A percentile compares a stretch with the other conserved stretches of the same genome.
Evolutionary conservation across 2,113 vertebrate genomes (phyloP).

Genomic region (Syngnathus typhle): DNA sequence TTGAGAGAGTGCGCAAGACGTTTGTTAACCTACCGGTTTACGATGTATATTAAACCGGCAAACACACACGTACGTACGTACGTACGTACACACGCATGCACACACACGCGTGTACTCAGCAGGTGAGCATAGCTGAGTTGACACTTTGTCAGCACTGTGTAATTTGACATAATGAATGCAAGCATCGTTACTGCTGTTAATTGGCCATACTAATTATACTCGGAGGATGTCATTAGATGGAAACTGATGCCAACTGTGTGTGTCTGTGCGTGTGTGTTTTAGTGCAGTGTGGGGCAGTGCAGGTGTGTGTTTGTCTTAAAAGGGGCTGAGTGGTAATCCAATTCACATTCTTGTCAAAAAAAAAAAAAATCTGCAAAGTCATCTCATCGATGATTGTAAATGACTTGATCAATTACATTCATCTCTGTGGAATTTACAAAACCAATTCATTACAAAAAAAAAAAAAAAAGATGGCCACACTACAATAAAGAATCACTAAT

Average conservation of each 20-base stretch:
- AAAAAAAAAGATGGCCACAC: too few species aligned
- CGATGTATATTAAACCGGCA: constrained; percentile 54
- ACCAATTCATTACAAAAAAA: too few species aligned
- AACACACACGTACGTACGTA: constrained; percentile 14
- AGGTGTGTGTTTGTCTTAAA: constrained; percentile 26
- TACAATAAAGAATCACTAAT: too few species aligned
- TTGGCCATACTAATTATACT: constrained; percentile 99
- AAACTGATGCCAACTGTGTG: constrained; percentile 63
- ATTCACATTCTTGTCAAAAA: not conserved
- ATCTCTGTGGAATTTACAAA: too few species aligned
- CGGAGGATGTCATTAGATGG: constrained; percentile 98
- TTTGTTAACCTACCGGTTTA: constrained; percentile 45
- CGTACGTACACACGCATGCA: constrained; percentile 25
- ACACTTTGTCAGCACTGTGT: constrained; percentile 90
- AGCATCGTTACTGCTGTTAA: constrained; percentile 99
- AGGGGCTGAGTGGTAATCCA: not conserved
- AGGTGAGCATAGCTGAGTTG: constrained; percentile 98
- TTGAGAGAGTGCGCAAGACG: constrained; percentile 22
- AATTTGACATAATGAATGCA: constrained; percentile 99
- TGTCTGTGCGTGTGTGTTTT: constrained; percentile 17
- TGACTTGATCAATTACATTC: not conserved
- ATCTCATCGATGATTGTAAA: not conserved
- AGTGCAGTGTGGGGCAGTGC: constrained; percentile 18
- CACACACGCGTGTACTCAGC: constrained; percentile 73
- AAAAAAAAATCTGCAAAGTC: constrained; percentile 26